phyloP scores from a whole-genome alignment of 2,113 vertebrate genomes.

The Heteronetta atricapilla region DNA sequence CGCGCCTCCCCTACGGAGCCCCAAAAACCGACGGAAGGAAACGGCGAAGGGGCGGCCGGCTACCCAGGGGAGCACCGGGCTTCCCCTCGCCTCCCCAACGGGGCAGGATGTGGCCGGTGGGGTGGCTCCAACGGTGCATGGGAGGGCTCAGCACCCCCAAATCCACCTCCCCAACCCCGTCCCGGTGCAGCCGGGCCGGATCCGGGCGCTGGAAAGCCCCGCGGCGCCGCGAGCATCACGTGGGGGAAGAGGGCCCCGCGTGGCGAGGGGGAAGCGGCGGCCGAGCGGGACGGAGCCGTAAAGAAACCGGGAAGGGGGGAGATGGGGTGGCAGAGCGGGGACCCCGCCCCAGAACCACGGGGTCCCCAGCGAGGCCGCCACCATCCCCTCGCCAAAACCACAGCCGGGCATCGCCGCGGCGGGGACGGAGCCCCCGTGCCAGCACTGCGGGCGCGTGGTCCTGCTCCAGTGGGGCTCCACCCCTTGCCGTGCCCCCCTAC shows the following conservation, averaged over 20 bases:
- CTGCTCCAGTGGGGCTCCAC: neutral
- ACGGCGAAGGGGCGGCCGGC: neutral
- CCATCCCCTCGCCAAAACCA: neutral
- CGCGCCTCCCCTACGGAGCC: neutral
- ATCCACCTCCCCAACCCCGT: too few relatives aligned
- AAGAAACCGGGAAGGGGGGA: neutral
- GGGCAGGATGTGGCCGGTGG: neutral
- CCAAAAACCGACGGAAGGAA: neutral
- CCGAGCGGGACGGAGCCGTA: neutral
- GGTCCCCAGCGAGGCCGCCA: rapidly evolving
- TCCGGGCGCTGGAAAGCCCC: neutral
- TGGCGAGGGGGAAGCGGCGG: neutral
- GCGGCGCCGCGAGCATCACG: neutral
- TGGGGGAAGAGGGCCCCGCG: neutral
- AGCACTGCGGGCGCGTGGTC: rapidly evolving
- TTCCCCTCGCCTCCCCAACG: too few relatives aligned
- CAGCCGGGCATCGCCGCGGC: rapidly evolving
- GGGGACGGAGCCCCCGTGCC: neutral
- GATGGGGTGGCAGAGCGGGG: neutral
- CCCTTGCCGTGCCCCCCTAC: neutral
- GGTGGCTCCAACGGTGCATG: rapidly evolving
- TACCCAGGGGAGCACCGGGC: too few relatives aligned
- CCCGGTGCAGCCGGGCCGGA: neutral
- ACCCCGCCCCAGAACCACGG: neutral
- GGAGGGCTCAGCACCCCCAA: neutral